A percentile compares a stretch with the other conserved stretches of the same genome.
These are phyloP conservation scores for Pampusana beccarii DNA, from an alignment of 2,113 vertebrate species.

Conservation along the genomic window DNA sequence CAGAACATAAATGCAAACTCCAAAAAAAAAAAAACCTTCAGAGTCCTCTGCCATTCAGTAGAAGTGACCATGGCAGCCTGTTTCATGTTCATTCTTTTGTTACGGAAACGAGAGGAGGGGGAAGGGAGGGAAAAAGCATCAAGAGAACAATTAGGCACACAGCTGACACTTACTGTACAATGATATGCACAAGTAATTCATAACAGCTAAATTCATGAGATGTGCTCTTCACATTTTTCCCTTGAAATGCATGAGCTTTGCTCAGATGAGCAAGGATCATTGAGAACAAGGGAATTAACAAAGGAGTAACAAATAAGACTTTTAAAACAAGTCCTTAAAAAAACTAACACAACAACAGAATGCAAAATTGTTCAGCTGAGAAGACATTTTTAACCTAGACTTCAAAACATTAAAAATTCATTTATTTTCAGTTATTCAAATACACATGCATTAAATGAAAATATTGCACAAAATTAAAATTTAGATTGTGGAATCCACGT, in stretches of 20 bases:
- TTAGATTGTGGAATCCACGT: constrained; percentile 76
- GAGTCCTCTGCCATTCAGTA: constrained; percentile 83
- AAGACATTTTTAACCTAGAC: constrained; percentile 77
- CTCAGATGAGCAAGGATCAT: constrained; percentile 71
- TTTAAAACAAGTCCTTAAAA: constrained; percentile 99
- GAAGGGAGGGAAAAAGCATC: constrained; percentile 81
- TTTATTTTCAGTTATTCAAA: constrained; percentile 87
- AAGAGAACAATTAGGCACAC: constrained; percentile 96
- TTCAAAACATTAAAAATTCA: constrained; percentile 83
- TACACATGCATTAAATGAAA: constrained; percentile 91
- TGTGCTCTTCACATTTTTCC: constrained; percentile 78
- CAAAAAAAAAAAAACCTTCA: constrained; percentile 76
- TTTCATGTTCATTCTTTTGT: constrained; percentile 76
- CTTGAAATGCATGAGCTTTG: constrained; percentile 72
- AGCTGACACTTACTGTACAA: constrained; percentile 95
- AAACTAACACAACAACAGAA: constrained; percentile 84
- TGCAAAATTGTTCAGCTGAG: constrained; percentile 80
- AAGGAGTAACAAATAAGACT: constrained; percentile 83
- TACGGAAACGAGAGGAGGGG: constrained; percentile 26
- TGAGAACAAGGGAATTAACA: constrained; percentile 75
- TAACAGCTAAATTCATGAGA: constrained; percentile 85
- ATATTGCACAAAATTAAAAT: constrained; percentile 95
- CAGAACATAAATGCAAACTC: constrained; percentile 90
- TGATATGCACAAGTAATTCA: constrained; percentile 89
- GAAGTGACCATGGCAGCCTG: constrained; percentile 86